Conservation (phyloP, 2,888 invertebrate species). For the Drosophila rellima region DNA sequence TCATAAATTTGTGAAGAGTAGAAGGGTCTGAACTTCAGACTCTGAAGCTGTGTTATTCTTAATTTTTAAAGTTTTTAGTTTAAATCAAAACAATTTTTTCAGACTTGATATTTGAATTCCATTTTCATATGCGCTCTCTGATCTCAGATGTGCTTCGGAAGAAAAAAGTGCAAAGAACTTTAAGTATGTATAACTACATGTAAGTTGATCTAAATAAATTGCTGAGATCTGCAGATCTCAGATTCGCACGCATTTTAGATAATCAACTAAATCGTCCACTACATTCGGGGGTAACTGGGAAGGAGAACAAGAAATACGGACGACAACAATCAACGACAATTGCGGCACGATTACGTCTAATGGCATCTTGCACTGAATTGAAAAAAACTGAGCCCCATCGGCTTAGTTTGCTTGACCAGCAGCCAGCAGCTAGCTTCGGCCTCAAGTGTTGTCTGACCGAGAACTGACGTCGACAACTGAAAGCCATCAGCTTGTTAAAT, state of each 20-base stretch:
- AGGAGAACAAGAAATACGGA: conserved; percentile 48
- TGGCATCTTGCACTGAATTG: conserved; percentile 57
- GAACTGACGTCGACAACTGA: conserved; percentile 41
- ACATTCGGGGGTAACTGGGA: conserved; percentile 38
- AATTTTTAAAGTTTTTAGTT: too few relatives aligned
- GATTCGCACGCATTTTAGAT: conserved; percentile 73
- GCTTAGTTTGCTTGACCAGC: conserved; percentile 30
- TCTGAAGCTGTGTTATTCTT: too few relatives aligned
- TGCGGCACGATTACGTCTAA: conserved; percentile 76
- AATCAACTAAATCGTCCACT: conserved; percentile 36
- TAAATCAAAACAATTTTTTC: too few relatives aligned
- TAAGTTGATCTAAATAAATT: conserved; percentile 46
- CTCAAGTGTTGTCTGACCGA: conserved; percentile 24
- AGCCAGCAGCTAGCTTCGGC: conserved; percentile 9
- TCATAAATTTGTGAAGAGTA: too few relatives aligned
- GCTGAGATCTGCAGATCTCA: conserved; percentile 52
- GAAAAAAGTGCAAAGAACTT: conserved; percentile 15
- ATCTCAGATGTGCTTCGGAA: conserved; percentile 4
- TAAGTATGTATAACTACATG: neutral
- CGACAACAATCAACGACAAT: conserved; percentile 77
- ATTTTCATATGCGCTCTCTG: neutral
- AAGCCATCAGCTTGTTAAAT: conserved; percentile 31
- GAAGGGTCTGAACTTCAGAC: too few relatives aligned
- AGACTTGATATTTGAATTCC: too few relatives aligned
- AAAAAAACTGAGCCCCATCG: conserved; percentile 38